Evolutionary conservation across 2,888 invertebrate species (phyloP), one percentile per base, ranked within the genome.

Genomic region (Cactoblastis cactorum): DNA sequence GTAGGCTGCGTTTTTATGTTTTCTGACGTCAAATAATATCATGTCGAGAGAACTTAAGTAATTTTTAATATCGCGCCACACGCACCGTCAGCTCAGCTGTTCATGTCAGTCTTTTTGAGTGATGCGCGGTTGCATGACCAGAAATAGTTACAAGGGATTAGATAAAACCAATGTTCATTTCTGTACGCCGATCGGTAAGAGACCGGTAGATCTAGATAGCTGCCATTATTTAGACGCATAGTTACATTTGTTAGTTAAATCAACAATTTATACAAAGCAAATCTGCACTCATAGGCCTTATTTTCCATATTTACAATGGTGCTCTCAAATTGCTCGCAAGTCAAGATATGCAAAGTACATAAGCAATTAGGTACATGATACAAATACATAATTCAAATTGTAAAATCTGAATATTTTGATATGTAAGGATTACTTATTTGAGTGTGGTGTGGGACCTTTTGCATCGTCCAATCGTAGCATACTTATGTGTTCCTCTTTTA

Each of bases 371-470:
- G 15, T 28, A 28, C 28, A 17, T 43, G 28, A 43, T 35, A 46
- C 12, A 22, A 35, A 34, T 46, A 12, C 46, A 35, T 46, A 35
- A 35, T 46, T 34, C 33, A 9, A 9, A 18, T 12, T 5, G 35
- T 6, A 14, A 35, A 22, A 22, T 14, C 8, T 17, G 15, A 50
- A 59, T 59, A 74, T 83, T 82, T 77, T 77, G 78, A 71, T 83
- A 80, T 65, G 57, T 57, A 52, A 65, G 68, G 67, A 63, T 66
- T 70, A 73, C 69, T 71, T 77, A 73, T 74, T 69, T 72, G 55
- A 75, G 67, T 39, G 39, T 39, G 22, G 39, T n/a, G n/a, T n/a
- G n/a, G n/a, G n/a, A n/a, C n/a, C n/a, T n/a, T n/a, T n/a, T n/a
- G n/a, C n/a, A n/a, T n/a, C n/a, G n/a, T n/a, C n/a, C n/a, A n/a